A percentile compares a stretch with the other conserved stretches of the same genome.
Conservation (phyloP, 1,140 invertebrate genomes). For the Coboldia fuscipes region DNA sequence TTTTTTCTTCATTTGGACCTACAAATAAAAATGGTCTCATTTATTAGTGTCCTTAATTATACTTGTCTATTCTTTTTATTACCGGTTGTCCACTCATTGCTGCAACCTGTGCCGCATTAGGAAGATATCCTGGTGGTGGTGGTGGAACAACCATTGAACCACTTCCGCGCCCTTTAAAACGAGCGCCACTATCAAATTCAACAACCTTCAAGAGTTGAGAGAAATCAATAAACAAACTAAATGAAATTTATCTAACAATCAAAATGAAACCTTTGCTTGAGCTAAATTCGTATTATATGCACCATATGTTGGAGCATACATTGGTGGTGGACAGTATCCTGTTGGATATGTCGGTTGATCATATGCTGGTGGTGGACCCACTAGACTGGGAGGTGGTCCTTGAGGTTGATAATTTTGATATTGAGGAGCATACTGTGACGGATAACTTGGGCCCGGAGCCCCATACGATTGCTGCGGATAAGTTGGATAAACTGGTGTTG, state of each 20-base stretch:
- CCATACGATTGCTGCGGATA: no score
- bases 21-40: background rate
- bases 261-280: no score
- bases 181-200: background rate
- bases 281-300: background rate
- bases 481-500: no score
- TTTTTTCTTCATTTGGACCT: slow-evolving; percentile 1
- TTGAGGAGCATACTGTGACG: background rate
- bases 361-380: background rate
- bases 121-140: slow-evolving; percentile 1
- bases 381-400: background rate
- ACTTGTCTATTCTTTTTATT: no score
- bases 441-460: no score
- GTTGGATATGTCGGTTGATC: background rate
- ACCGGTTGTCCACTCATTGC: background rate
- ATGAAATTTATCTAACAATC: no score
- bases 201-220: background rate
- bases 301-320: background rate
- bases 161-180: background rate
- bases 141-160: background rate
- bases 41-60: no score
- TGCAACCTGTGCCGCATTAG: slow-evolving; percentile 1
- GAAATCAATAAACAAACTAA: no score
- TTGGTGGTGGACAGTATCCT: background rate
- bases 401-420: background rate